Evolutionary conservation across 2,113 vertebrate genomes (phyloP).

Genomic region (Neoarius graeffei): DNA sequence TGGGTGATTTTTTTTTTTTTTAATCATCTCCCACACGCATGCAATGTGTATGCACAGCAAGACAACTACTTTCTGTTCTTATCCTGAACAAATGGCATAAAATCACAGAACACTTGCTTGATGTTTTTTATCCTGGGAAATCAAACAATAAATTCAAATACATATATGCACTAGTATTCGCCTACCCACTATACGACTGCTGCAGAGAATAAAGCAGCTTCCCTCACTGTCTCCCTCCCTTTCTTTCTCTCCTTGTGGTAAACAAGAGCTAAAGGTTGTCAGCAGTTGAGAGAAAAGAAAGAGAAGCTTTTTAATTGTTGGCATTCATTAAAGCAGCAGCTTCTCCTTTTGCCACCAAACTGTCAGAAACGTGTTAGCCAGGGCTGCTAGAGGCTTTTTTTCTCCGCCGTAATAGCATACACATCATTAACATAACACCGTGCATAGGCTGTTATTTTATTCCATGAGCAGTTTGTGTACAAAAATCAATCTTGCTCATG

Average conservation of each 20-base stretch:
- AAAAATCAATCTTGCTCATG: slow-evolving; percentile 1
- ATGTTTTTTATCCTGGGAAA: slow-evolving; percentile 65
- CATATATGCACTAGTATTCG: slow-evolving; percentile 5
- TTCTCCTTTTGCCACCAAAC: slow-evolving; percentile 60
- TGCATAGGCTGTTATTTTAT: slow-evolving; percentile 9
- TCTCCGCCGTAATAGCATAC: slow-evolving; percentile 49
- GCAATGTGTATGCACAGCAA: not conserved
- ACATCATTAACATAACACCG: slow-evolving; percentile 53
- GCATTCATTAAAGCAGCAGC: slow-evolving; percentile 67
- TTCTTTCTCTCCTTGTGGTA: slow-evolving; percentile 17
- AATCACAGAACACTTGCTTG: slow-evolving; percentile 66
- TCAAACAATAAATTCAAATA: slow-evolving; percentile 61
- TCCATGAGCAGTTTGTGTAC: not conserved
- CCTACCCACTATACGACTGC: slow-evolving; percentile 63
- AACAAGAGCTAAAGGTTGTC: slow-evolving; percentile 65
- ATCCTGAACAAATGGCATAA: slow-evolving; percentile 60
- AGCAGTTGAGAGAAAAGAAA: slow-evolving; percentile 20
- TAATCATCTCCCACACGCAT: slow-evolving; percentile 41
- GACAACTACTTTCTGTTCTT: slow-evolving; percentile 49
- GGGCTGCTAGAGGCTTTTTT: slow-evolving; percentile 55
- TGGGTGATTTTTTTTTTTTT: not conserved
- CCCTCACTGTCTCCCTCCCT: slow-evolving; percentile 40
- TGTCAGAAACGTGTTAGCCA: slow-evolving; percentile 56
- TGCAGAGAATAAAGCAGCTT: slow-evolving; percentile 63
- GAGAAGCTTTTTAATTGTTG: slow-evolving; percentile 63